phyloP scores from a whole-genome alignment of 2,888 invertebrate genomes.

The Gymnocheta viridis region DNA sequence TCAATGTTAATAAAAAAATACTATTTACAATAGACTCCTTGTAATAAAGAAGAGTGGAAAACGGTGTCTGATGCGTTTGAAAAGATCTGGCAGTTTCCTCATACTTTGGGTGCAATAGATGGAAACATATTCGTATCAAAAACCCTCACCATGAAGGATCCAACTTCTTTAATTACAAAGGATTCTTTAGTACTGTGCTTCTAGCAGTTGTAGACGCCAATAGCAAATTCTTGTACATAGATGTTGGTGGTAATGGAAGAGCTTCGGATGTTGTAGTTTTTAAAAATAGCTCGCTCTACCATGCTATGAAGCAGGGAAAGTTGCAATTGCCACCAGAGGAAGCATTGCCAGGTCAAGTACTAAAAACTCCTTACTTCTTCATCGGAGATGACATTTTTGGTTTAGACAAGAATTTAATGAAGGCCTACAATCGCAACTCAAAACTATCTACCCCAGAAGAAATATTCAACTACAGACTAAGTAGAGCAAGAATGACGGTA shows the following conservation, averaged over 20 bases:
- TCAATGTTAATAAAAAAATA: neutral
- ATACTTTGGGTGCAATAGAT: conserved; percentile 6
- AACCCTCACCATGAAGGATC: neutral
- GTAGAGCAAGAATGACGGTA: conserved; percentile 6
- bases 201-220: neutral
- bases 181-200: neutral
- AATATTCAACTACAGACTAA: conserved; percentile 9
- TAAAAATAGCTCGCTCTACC: conserved; percentile 3
- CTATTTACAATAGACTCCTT: neutral
- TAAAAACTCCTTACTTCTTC: conserved; percentile 2
- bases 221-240: neutral
- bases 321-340: neutral
- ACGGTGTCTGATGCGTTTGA: neutral
- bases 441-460: conserved; percentile 10
- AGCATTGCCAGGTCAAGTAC: conserved; percentile 22
- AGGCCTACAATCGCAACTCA: neutral
- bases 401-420: neutral
- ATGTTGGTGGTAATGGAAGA: conserved; percentile 24
- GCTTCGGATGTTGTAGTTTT: conserved; percentile 4
- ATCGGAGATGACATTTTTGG: conserved; percentile 32
- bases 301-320: neutral
- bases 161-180: neutral
- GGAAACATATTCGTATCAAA: neutral
- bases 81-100: neutral
- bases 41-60: neutral